Percentiles rank a stretch among this genome's conserved stretches.
These are phyloP conservation scores for Pluvialis apricaria DNA, from an alignment of 2,113 vertebrate genomes.

Conservation along the genomic window DNA sequence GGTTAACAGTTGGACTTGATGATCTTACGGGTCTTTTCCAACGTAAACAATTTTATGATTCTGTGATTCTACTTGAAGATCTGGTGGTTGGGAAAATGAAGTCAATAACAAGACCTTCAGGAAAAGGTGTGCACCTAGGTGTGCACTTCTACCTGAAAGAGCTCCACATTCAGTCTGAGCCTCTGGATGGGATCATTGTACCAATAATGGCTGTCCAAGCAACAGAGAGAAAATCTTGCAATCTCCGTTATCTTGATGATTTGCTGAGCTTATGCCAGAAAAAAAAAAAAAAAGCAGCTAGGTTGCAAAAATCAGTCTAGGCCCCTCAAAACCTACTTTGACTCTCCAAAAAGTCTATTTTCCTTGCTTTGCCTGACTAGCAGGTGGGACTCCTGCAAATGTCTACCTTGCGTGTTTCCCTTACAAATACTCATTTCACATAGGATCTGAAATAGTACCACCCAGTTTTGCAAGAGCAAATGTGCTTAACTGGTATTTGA, in stretches of 20 bases:
- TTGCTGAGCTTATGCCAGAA: background rate
- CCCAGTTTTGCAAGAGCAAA: background rate
- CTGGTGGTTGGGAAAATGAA: background rate
- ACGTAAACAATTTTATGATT: background rate
- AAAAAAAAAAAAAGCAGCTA: background rate
- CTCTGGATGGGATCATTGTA: background rate
- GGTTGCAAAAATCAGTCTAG: background rate
- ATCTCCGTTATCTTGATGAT: background rate
- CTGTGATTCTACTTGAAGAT: background rate
- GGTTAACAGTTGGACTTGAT: background rate
- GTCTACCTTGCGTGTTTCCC: background rate
- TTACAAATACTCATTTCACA: background rate
- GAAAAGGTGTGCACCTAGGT: background rate
- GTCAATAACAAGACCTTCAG: background rate
- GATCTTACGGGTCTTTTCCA: background rate
- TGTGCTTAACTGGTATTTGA: background rate
- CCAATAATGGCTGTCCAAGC: background rate
- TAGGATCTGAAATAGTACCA: background rate
- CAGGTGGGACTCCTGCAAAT: background rate
- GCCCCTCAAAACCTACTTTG: background rate
- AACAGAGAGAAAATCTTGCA: background rate
- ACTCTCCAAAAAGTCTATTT: background rate
- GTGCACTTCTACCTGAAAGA: background rate
- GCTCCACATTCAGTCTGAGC: background rate
- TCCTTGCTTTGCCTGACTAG: background rate